phyloP scores from a whole-genome alignment of 2,888 invertebrate genomes.

The Agelastica alni region DNA sequence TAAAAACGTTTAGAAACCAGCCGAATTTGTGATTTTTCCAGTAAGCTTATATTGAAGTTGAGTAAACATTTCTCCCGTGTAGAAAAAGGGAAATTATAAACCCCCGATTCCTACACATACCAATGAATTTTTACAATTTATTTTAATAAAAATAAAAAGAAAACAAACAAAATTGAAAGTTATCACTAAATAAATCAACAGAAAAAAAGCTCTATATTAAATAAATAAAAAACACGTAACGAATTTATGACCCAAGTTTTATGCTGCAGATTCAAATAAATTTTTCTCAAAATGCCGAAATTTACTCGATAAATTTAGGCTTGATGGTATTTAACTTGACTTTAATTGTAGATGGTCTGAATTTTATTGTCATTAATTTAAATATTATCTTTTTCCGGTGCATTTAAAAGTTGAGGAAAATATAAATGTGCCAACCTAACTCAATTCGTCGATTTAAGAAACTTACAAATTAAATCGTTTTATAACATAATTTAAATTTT shows the following conservation, averaged over 20 bases:
- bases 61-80: too few species aligned
- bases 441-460: background rate
- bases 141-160: too few species aligned
- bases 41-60: too few species aligned
- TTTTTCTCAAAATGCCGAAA: conserved; percentile 24
- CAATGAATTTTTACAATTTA: too few species aligned
- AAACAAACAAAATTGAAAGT: too few species aligned
- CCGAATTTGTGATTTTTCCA: too few species aligned
- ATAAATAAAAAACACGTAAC: too few species aligned
- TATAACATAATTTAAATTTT: background rate
- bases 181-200: too few species aligned
- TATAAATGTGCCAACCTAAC: conserved; percentile 3
- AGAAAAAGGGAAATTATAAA: too few species aligned
- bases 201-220: too few species aligned
- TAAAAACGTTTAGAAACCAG: too few species aligned
- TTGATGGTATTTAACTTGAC: conserved; percentile 29
- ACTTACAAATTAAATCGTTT: background rate
- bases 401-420: conserved; percentile 3
- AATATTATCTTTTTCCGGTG: conserved; percentile 20
- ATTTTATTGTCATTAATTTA: conserved; percentile 27
- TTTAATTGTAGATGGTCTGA: conserved; percentile 22
- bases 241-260: conserved; percentile 14
- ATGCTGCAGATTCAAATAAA: conserved; percentile 10
- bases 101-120: too few species aligned
- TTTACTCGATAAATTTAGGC: conserved; percentile 21